phyloP scores from a whole-genome alignment of 2,797 vertebrate genomes.

The Octomys mimax region DNA sequence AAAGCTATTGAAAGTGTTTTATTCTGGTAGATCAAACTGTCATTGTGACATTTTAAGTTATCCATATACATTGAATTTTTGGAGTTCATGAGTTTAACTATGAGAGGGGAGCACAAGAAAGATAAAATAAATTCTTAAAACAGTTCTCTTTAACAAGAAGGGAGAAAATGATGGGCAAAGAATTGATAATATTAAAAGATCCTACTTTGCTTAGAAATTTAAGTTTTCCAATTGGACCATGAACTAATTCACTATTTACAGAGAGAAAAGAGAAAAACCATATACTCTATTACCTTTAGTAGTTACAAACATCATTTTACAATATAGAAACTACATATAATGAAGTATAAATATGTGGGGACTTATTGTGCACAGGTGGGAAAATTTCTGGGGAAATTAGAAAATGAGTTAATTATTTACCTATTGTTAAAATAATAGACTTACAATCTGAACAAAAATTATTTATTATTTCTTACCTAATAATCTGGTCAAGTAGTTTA shows the following conservation, averaged over 20 bases:
- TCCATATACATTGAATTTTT: neutral
- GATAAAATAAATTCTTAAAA: constrained; percentile 13
- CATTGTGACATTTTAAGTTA: neutral
- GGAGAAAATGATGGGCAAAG: neutral
- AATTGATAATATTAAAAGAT: constrained; percentile 11
- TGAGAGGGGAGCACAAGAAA: neutral
- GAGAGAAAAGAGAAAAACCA: neutral
- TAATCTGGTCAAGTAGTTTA: neutral
- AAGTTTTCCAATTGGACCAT: neutral
- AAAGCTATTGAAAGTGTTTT: constrained; percentile 77
- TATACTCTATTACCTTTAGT: neutral
- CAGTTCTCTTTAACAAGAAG: neutral
- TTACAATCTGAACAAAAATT: constrained; percentile 19
- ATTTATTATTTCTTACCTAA: neutral
- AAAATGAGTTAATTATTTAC: neutral
- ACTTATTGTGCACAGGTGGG: neutral
- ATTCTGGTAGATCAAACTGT: neutral
- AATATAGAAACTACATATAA: neutral
- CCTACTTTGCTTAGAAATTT: constrained; percentile 26
- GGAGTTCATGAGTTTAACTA: neutral
- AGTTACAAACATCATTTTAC: constrained; percentile 32
- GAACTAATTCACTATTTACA: constrained; percentile 25
- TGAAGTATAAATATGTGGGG: neutral
- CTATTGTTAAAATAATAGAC: neutral
- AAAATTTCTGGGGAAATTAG: neutral